Evolutionary conservation across 2,888 invertebrate species (phyloP).

Genomic region (Electrophaes corylata): DNA sequence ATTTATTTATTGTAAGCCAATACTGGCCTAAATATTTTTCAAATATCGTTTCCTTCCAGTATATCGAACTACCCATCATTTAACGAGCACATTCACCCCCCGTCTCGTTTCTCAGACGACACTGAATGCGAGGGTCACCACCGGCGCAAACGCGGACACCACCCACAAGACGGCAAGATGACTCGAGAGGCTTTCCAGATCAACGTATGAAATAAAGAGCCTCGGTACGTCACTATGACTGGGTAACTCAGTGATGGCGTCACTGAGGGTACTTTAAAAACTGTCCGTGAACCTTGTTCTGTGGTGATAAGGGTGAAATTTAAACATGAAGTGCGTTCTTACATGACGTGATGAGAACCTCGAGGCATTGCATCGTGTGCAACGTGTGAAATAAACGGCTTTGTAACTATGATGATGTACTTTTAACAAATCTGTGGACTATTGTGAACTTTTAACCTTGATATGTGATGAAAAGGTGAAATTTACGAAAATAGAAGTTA

Average conservation of each 20-base stretch:
- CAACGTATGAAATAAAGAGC: conserved; percentile 85
- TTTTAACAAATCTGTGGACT: background rate
- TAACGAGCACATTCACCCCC: conserved; percentile 93
- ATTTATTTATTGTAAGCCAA: no score
- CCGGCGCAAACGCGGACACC: conserved; percentile 67
- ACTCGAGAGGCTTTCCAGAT: conserved; percentile 91
- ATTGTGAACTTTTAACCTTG: background rate
- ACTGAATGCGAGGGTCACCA: conserved; percentile 84
- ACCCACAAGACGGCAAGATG: conserved; percentile 78
- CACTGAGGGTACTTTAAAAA: conserved; percentile 21
- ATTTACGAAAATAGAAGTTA: no score
- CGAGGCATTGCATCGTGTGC: background rate
- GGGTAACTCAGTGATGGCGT: conserved; percentile 37
- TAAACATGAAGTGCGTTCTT: background rate
- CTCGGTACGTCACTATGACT: conserved; percentile 40
- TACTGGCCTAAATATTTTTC: background rate
- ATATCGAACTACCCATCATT: conserved; percentile 92
- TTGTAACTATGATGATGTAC: background rate
- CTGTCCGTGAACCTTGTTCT: background rate
- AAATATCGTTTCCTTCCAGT: conserved; percentile 69
- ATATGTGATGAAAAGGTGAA: background rate
- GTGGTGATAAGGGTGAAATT: background rate
- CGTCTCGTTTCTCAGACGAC: conserved; percentile 93
- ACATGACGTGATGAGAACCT: background rate
- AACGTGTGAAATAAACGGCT: background rate